Evolutionary conservation across 2,888 invertebrate species (phyloP).

Genomic region (Frankliniella intonsa): DNA sequence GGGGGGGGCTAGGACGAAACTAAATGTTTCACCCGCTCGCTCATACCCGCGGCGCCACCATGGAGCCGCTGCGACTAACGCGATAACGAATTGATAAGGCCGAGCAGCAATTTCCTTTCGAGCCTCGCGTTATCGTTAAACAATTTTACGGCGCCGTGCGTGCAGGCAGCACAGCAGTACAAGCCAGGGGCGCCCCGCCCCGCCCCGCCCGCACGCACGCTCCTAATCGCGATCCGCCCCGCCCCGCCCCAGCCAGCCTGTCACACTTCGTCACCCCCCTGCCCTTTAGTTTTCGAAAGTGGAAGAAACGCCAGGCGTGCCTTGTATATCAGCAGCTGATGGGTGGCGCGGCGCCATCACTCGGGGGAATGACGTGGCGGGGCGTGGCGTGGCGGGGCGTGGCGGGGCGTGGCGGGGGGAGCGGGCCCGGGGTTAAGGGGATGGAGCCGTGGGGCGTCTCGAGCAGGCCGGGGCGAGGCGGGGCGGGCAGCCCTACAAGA

Average conservation of each 20-base stretch:
- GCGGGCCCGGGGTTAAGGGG: not conserved
- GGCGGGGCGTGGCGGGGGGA: not conserved
- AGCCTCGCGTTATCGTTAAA: too few species aligned
- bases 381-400: not conserved
- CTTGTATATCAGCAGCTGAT: too few species aligned
- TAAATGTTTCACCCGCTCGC: too few species aligned
- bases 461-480: not conserved
- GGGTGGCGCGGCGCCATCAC: not conserved
- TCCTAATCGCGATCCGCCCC: not conserved
- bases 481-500: conserved; percentile 5
- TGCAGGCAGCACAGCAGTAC: too few species aligned
- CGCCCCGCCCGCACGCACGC: not conserved
- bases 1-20: too few species aligned
- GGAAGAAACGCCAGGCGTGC: too few species aligned
- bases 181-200: too few species aligned
- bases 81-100: too few species aligned
- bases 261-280: not conserved
- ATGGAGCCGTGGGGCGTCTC: not conserved
- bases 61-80: too few species aligned
- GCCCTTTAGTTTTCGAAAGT: not conserved
- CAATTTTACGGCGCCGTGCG: too few species aligned
- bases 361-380: not conserved
- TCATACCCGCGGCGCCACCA: too few species aligned
- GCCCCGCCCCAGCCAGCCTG: not conserved
- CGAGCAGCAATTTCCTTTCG: too few species aligned